phyloP scores from a whole-genome alignment of 2,888 invertebrate genomes.

The Augochlorella aurata region DNA sequence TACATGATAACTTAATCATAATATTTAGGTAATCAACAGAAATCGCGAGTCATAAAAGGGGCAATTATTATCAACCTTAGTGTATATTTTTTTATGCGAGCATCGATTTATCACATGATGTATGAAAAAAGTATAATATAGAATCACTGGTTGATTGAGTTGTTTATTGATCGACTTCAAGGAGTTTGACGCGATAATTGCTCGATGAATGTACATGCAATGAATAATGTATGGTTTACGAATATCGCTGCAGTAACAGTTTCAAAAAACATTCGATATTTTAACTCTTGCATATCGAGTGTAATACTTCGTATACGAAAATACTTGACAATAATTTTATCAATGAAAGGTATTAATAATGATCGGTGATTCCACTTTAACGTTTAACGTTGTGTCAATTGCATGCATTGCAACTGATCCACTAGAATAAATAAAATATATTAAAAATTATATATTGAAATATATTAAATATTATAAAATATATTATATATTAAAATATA shows the following conservation, averaged over 20 bases:
- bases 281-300: not conserved
- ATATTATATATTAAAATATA: not conserved
- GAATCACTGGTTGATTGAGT: not conserved
- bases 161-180: conserved; percentile 3
- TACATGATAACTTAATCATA: not conserved
- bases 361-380: not conserved
- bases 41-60: not conserved
- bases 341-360: not conserved
- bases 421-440: not conserved
- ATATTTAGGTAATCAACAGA: not conserved
- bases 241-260: not conserved
- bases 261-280: not conserved
- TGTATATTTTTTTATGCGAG: not conserved
- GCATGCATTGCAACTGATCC: not conserved
- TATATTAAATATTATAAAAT: not conserved
- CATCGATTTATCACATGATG: not conserved
- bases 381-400: not conserved
- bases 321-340: not conserved
- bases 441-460: not conserved
- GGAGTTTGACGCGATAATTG: not conserved
- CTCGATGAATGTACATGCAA: not conserved
- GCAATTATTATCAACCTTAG: not conserved
- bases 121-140: not conserved
- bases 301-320: too few species aligned
- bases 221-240: not conserved